Evolutionary conservation across 2,797 vertebrate genomes (phyloP), one percentile per base, ranked within the genome.

Genomic region (Sebastes reedi): DNA sequence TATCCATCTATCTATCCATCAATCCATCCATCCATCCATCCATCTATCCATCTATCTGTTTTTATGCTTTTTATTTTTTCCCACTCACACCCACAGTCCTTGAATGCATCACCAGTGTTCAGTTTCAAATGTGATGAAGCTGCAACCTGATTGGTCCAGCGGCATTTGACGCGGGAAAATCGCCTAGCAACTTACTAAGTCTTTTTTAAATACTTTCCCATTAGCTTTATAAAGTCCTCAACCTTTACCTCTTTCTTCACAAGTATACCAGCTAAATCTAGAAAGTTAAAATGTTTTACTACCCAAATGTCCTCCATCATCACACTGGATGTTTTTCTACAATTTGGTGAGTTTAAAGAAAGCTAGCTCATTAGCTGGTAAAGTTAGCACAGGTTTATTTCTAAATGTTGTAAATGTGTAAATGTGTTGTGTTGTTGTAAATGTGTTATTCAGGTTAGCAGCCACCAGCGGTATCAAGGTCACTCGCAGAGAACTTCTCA

Each of bases 301-400:
- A 97, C 20, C 96, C 96, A 55, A 94, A 86, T 3, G 96, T 97
- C 54, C 94, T 97, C 56, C 96, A 96, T 32, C 95, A 95, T 18
- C 95, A 96, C 54, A 93, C 93, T 0, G 97, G 97, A 72, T 96
- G 96, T 88, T 97, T 97, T 76, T 93, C 96, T 24, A 97, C 96
- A 5, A 93, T 97, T 75, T 97, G 97, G 97, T 97, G 88, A 95
- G 95, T 90, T 77, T 46, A 4, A n/a, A 24, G 22, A 46, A 34
- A 66, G 0, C 1, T 3, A 46, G 7, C 5, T 60, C 4, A 12
- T 32, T 62, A 66, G 20, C 27, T 39, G 10, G 32, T 34, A 34
- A 34, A 34, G 32, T 34, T 34, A 34, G 32, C 32, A 34, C 0
- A 34, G 32, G 0, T 24, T 68, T 11, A 16, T 30, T 42, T 75